Evolutionary conservation across 2,797 vertebrate genomes (phyloP).

Genomic region (Pantherophis vulpinus): DNA sequence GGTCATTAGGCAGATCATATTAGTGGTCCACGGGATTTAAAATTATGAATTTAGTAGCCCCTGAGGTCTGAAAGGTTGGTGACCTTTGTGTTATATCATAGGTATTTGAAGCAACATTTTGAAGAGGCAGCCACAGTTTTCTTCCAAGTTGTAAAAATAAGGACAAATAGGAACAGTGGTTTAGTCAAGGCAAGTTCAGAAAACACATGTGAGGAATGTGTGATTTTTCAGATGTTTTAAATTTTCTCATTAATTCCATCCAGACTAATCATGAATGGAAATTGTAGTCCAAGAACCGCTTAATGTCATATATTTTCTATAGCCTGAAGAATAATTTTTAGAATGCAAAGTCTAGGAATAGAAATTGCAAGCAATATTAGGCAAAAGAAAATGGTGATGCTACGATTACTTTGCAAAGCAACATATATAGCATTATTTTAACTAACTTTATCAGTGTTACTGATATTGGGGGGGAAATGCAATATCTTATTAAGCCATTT

Average conservation of each 20-base stretch:
- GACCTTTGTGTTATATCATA: background rate
- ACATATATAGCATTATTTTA: background rate
- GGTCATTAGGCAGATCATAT: too few species aligned
- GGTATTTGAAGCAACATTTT: background rate
- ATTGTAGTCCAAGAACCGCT: background rate
- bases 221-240: background rate
- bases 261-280: background rate
- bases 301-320: background rate
- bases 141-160: background rate
- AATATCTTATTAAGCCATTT: background rate
- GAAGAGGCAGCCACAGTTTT: background rate
- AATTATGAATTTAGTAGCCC: too few species aligned
- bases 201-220: background rate
- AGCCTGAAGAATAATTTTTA: background rate
- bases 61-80: too few species aligned
- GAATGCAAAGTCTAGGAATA: background rate
- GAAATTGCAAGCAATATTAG: background rate
- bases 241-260: background rate
- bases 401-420: background rate
- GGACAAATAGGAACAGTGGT: background rate
- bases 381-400: background rate
- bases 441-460: background rate
- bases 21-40: too few species aligned
- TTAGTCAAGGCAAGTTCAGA: background rate
- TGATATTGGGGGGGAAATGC: background rate